Evolutionary conservation across 2,888 invertebrate genomes (phyloP), one percentile per base, ranked within the genome.

Genomic region (Orthosia gothica): DNA sequence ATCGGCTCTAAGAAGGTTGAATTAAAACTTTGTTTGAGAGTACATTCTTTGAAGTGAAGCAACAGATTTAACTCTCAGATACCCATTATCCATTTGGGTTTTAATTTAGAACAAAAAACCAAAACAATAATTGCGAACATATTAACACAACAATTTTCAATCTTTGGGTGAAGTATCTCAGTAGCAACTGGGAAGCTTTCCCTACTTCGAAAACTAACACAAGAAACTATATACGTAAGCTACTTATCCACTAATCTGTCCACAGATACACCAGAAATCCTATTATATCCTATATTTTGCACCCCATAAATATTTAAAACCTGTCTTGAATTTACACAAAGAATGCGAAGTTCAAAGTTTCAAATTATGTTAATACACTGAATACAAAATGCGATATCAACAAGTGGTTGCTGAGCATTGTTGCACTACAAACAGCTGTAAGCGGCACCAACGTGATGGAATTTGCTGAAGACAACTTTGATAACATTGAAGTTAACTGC

Each of bases 301-400:
- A 64, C n/a, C 2, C n/a, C 16, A 20, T 54, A 76, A 49, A 54
- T 1, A 20, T 49, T 49, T 13, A 4, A 18, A 50, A 59, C 32
- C 54, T 5, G 13, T 16, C 18, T 23, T 57, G 16, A 62, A 65
- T 57, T 40, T 57, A 5, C 32, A 55, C 13, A 13, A 49, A 32
- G n/a, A 11, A 45, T 54, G 52, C 32, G 3, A 13, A 45, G 32
- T 26, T 26, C 15, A 49, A 54, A 18, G 26, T 63, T 52, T 5
- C 16, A 54, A 2, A 67, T 63, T 49, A 58, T 63, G 66, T n/a
- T 63, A 58, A 45, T 45, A 32, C 26, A 26, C 52, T 73, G 80
- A 67, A 73, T 78, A 59, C 40, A 50, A n/a, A 55, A 52, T 74
- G 20, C 11, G 32, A 40, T 49, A 23, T 23, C 81, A 75, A 81